A percentile compares a stretch with the other conserved stretches of the same genome.
Conservation (phyloP, 2,888 invertebrate genomes). For the Drosophila longiperda region DNA sequence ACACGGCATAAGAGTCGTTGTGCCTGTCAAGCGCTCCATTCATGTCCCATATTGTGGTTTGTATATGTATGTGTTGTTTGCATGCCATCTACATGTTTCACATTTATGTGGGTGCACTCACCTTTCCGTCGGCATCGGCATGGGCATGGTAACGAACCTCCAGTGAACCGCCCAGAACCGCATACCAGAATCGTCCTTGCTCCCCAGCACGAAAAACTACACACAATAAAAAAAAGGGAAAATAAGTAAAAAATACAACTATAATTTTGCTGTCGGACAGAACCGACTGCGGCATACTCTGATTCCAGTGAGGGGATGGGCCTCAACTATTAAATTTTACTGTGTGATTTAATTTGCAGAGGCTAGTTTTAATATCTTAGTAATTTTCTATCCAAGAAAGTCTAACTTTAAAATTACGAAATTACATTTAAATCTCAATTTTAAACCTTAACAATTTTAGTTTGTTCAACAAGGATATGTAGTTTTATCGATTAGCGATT, state of each 20-base stretch:
- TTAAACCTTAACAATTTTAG: not conserved
- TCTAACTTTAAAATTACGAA: not conserved
- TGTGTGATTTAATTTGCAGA: not conserved
- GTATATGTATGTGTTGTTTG: not conserved
- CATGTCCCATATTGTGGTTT: conserved; percentile 11
- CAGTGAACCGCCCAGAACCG: conserved; percentile 89
- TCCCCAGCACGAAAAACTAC: conserved; percentile 92
- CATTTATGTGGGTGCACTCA: conserved; percentile 81
- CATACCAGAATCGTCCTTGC: conserved; percentile 92
- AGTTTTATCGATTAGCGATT: not conserved
- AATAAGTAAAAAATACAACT: not conserved
- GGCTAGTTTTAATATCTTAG: not conserved
- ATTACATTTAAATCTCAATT: not conserved
- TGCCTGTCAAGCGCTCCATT: conserved; percentile 17
- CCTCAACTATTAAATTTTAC: not conserved
- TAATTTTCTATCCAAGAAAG: not conserved
- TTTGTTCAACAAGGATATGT: not conserved
- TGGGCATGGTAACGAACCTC: conserved; percentile 88
- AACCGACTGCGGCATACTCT: not conserved
- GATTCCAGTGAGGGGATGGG: not conserved
- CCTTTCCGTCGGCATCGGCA: conserved; percentile 87
- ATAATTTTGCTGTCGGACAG: not conserved
- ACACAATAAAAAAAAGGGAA: conserved; percentile 19
- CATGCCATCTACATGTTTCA: conserved; percentile 2
- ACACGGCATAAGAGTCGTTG: conserved; percentile 46